phyloP scores from a whole-genome alignment of 2,888 invertebrate genomes.

The Phorcus lineatus region DNA sequence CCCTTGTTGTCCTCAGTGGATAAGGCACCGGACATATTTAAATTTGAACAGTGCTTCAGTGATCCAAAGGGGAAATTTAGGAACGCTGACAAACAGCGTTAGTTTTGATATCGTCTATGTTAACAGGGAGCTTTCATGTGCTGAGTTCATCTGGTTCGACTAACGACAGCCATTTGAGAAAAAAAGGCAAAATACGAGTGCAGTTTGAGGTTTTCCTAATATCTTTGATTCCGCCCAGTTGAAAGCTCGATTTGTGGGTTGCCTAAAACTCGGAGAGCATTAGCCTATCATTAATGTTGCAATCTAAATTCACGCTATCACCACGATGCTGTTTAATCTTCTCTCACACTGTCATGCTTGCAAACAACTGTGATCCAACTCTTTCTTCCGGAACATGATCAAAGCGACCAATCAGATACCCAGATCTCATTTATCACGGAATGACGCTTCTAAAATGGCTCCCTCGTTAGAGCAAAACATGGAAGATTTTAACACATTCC shows the following conservation, averaged over 20 bases:
- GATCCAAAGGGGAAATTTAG: no score
- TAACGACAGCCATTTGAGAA: background rate
- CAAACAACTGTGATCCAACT: slow-evolving; percentile 19
- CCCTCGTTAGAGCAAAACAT: slow-evolving; percentile 1
- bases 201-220: background rate
- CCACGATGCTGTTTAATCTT: background rate
- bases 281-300: slow-evolving; percentile 1
- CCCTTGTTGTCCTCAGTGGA: background rate
- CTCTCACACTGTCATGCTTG: background rate
- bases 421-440: slow-evolving; percentile 15
- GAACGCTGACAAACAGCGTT: no score
- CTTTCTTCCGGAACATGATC: slow-evolving; percentile 22
- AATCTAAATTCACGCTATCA: background rate
- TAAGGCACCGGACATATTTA: no score
- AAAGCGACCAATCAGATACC: slow-evolving; percentile 18
- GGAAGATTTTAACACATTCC: background rate
- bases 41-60: background rate
- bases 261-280: background rate
- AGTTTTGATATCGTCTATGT: no score
- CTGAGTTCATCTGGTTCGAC: no score
- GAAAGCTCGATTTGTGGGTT: background rate
- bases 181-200: background rate
- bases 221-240: background rate
- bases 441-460: background rate
- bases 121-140: no score